Percentiles rank a stretch among this genome's conserved stretches.
phyloP scores from a whole-genome alignment of 2,113 vertebrate genomes.

The Percopsis transmontana region DNA sequence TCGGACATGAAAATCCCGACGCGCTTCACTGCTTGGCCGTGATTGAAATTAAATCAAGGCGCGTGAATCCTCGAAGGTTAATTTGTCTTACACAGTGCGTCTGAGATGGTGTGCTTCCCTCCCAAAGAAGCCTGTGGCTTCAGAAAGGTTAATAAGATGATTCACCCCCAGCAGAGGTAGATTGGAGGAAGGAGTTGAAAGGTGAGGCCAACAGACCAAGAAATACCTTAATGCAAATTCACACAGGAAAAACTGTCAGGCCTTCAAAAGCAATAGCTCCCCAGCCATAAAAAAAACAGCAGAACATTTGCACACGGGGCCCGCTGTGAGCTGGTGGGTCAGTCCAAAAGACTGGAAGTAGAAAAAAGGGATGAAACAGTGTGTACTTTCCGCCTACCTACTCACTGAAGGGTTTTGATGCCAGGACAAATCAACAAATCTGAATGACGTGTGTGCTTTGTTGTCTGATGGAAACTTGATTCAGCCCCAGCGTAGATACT shows the following conservation, averaged over 20 bases:
- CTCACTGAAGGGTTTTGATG: constrained; percentile 33
- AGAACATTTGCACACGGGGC: constrained; percentile 39
- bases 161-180: constrained; percentile 58
- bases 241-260: constrained; percentile 43
- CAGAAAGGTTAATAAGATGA: constrained; percentile 78
- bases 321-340: constrained; percentile 46
- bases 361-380: constrained; percentile 63
- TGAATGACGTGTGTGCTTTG: constrained; percentile 30
- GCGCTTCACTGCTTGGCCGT: constrained; percentile 46
- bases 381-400: constrained; percentile 26
- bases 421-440: constrained; percentile 24
- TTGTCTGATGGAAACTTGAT: constrained; percentile 1
- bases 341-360: constrained; percentile 45
- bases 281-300: constrained; percentile 17
- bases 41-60: constrained; percentile 74
- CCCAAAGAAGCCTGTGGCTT: constrained; percentile 63
- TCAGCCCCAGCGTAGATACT: neutral
- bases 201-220: constrained; percentile 49
- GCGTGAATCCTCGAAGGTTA: constrained; percentile 69
- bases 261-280: constrained; percentile 47
- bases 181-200: constrained; percentile 46
- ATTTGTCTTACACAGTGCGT: constrained; percentile 63
- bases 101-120: constrained; percentile 53
- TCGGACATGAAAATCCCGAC: constrained; percentile 52
- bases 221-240: constrained; percentile 63